Conservation (phyloP, 37 sponge, comb jelly and placozoan species). For the Bolinopsis microptera region DNA sequence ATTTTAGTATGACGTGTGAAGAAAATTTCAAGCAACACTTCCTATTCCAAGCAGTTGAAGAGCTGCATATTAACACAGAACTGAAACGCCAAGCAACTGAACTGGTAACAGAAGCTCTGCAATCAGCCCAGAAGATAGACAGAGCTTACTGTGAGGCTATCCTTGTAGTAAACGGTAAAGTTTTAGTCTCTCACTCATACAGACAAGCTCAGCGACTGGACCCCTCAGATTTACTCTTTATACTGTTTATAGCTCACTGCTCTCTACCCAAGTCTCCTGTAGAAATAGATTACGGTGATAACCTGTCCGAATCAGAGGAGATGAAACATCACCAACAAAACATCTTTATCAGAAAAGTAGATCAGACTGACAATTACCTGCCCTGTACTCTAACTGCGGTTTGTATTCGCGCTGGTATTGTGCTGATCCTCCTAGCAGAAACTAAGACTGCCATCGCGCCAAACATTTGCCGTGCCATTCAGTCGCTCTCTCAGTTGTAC, state of each 20-base stretch:
- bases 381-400: slow-evolving; percentile 64
- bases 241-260: slow-evolving; percentile 31
- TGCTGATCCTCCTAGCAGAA: slow-evolving; percentile 7
- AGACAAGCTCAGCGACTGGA: not conserved
- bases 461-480: slow-evolving; percentile 40
- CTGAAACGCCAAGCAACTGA: not conserved
- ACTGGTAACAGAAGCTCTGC: slow-evolving; percentile 26
- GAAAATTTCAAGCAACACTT: slow-evolving; percentile 35
- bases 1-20: not conserved
- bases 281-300: slow-evolving; percentile 6
- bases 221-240: not conserved
- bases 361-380: not conserved
- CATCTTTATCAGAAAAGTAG: not conserved
- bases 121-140: slow-evolving; percentile 41
- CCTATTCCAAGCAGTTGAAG: slow-evolving; percentile 43
- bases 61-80: slow-evolving; percentile 46
- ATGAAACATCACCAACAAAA: slow-evolving; percentile 16
- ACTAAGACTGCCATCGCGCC: slow-evolving; percentile 44
- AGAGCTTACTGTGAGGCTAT: slow-evolving; percentile 29
- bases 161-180: slow-evolving; percentile 20
- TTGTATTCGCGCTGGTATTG: slow-evolving; percentile 19
- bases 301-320: not conserved
- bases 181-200: not conserved
- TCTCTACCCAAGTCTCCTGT: slow-evolving; percentile 48
- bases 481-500: not conserved